phyloP scores from a whole-genome alignment of 2,888 invertebrate species.

The Congeria kusceri region DNA sequence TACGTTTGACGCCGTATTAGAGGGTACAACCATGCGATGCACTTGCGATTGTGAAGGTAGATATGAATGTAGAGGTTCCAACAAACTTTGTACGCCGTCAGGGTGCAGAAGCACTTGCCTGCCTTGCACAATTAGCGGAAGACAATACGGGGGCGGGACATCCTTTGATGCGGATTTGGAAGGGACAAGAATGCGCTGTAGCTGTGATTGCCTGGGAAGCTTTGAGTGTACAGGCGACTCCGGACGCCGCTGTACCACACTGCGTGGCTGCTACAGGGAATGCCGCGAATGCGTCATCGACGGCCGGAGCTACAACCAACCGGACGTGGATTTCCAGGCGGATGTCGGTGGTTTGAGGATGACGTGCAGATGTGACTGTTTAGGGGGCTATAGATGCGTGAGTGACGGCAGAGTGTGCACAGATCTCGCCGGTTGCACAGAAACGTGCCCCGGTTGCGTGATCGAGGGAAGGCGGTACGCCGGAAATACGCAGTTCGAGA shows the following conservation, averaged over 20 bases:
- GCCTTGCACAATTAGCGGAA: slow-evolving; percentile 38
- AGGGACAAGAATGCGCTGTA: slow-evolving; percentile 50
- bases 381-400: slow-evolving; percentile 35
- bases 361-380: slow-evolving; percentile 45
- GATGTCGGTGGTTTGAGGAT: slow-evolving; percentile 43
- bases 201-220: slow-evolving; percentile 43
- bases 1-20: slow-evolving; percentile 54
- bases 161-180: slow-evolving; percentile 38
- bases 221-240: slow-evolving; percentile 27
- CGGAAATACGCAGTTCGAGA: slow-evolving; percentile 62
- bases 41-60: slow-evolving; percentile 55
- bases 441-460: slow-evolving; percentile 49
- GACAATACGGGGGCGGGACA: slow-evolving; percentile 25
- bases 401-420: slow-evolving; percentile 30
- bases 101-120: slow-evolving; percentile 42
- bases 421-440: slow-evolving; percentile 13
- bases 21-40: slow-evolving; percentile 43
- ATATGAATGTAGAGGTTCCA: slow-evolving; percentile 40
- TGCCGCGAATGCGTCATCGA: slow-evolving; percentile 54
- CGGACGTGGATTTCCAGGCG: slow-evolving; percentile 48
- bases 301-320: slow-evolving; percentile 18
- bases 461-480: slow-evolving; percentile 62
- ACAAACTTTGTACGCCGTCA: slow-evolving; percentile 38
- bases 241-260: slow-evolving; percentile 21
- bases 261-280: slow-evolving; percentile 24